Evolutionary conservation across 1,140 invertebrate species (phyloP).

Genomic region (Lepidurus packardi): DNA sequence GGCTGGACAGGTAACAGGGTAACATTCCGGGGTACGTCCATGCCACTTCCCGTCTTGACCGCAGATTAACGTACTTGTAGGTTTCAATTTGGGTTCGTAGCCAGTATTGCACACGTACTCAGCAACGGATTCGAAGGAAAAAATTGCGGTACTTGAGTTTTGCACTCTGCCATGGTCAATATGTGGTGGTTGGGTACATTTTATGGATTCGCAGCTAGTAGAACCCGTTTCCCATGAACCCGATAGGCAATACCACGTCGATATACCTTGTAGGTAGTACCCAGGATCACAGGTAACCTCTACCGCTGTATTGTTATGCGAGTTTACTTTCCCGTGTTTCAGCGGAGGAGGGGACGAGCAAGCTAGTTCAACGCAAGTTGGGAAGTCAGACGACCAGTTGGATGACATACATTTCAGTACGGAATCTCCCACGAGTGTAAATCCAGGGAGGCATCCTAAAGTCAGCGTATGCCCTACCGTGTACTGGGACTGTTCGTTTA

Average conservation of each 20-base stretch:
- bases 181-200: conserved; percentile 38
- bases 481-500: conserved; percentile 36
- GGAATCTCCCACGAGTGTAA: conserved; percentile 33
- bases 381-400: conserved; percentile 34
- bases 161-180: conserved; percentile 41
- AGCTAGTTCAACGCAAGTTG: conserved; percentile 30
- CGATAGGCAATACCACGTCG: conserved; percentile 41
- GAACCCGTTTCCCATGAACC: conserved; percentile 42
- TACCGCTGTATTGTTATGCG: conserved; percentile 34
- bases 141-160: conserved; percentile 37
- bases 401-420: conserved; percentile 27
- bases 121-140: conserved; percentile 33
- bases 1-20: conserved; percentile 35
- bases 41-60: conserved; percentile 29
- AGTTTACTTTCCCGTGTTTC: conserved; percentile 25
- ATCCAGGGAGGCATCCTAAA: conserved; percentile 36
- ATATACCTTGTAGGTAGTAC: conserved; percentile 40
- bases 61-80: conserved; percentile 25
- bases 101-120: conserved; percentile 44
- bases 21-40: conserved; percentile 37
- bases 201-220: conserved; percentile 40
- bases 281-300: conserved; percentile 41
- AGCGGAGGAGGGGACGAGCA: conserved; percentile 28
- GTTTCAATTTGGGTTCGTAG: conserved; percentile 40
- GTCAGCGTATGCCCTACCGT: not conserved